These are phyloP conservation scores for Selenia dentaria DNA, from an alignment of 2,888 invertebrate genomes.

Conservation along the genomic window DNA sequence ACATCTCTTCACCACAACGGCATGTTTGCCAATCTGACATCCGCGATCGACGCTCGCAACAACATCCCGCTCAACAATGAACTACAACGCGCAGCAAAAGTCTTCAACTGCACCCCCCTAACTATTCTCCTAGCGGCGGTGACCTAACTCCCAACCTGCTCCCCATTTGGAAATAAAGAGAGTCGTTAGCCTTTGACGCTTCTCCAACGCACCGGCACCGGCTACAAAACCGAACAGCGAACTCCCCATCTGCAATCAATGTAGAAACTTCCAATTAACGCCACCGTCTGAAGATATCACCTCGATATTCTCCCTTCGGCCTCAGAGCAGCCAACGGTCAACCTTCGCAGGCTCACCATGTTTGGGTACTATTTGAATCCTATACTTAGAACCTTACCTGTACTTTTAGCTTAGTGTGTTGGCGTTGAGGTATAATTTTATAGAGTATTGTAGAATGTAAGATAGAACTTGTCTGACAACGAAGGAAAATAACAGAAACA, in stretches of 20 bases:
- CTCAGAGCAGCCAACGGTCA: slow-evolving; percentile 75
- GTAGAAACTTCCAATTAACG: slow-evolving; percentile 65
- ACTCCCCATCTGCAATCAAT: slow-evolving; percentile 63
- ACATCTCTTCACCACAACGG: slow-evolving; percentile 83
- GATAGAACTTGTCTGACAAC: slow-evolving; percentile 8
- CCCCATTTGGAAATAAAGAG: slow-evolving; percentile 47
- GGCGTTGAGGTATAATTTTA: slow-evolving; percentile 50
- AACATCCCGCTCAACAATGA: slow-evolving; percentile 74
- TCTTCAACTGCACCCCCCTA: slow-evolving; percentile 68
- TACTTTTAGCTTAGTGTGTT: slow-evolving; percentile 57
- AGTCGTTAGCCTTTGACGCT: slow-evolving; percentile 44
- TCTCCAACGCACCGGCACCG: slow-evolving; percentile 69
- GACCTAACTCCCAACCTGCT: slow-evolving; percentile 62
- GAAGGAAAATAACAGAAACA: too few species aligned
- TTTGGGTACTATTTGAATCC: slow-evolving; percentile 82
- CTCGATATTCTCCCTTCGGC: slow-evolving; percentile 70
- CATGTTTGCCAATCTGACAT: slow-evolving; percentile 76
- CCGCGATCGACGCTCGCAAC: slow-evolving; percentile 74
- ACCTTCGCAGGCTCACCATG: slow-evolving; percentile 75
- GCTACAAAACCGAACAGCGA: slow-evolving; percentile 59
- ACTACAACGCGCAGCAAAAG: slow-evolving; percentile 73
- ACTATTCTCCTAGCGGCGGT: slow-evolving; percentile 71
- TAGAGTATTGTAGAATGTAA: slow-evolving; percentile 42
- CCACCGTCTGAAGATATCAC: slow-evolving; percentile 70
- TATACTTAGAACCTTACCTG: slow-evolving; percentile 71